Base-by-base conservation (phyloP, 2,113 vertebrate species). In the Halichoerus grypus region DNA sequence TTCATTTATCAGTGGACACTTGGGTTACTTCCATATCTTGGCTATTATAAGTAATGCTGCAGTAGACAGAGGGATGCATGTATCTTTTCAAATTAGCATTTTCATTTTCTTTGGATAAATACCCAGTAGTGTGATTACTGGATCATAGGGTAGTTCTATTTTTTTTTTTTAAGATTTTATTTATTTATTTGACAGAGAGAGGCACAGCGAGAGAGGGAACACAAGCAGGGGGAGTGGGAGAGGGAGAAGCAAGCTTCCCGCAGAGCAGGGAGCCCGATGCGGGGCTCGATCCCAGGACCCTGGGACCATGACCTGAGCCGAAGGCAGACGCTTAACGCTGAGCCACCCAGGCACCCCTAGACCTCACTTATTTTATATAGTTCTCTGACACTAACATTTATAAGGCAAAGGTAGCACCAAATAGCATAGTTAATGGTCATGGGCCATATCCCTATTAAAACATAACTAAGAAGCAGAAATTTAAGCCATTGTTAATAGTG, bases 401-500 rank as follows among this genome's bases (percentile, higher is more conserved):
- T 21, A 84, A 95, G 71, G 59, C 14, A 42, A 81, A 51, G 31
- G 39, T 63, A 65, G 55, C 74, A 94, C 65, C 42, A 79, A 88
- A 81, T 96, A 42, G n/a, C 67, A 63, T 97, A 97, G 87, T 96
- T 97, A 28, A 42, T 63, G 65, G 97, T 96, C 96, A 79, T 88
- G 88, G 94, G 76, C 49, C 57, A 88, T 46, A 93, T 84, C 94
- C 86, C 72, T 69, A 36, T 22, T 49, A 80, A 81, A 31, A 87
- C 89, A 91, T 85, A 72, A 51, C 94, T 94, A 31, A 69, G 42
- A 95, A 86, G 21, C 55, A 85, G 72, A 63, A 89, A 88, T 95
- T 97, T 85, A 97, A 93, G 80, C 88, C 0, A 4, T 98, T 97
- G 97, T 96, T 97, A 93, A 33, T 84, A 82, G 87, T 88, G 39